A percentile compares a stretch with the other conserved stretches of the same genome.
These are phyloP conservation scores for Ectemnius cavifrons DNA, from an alignment of 2,888 invertebrate species.

Conservation along the genomic window DNA sequence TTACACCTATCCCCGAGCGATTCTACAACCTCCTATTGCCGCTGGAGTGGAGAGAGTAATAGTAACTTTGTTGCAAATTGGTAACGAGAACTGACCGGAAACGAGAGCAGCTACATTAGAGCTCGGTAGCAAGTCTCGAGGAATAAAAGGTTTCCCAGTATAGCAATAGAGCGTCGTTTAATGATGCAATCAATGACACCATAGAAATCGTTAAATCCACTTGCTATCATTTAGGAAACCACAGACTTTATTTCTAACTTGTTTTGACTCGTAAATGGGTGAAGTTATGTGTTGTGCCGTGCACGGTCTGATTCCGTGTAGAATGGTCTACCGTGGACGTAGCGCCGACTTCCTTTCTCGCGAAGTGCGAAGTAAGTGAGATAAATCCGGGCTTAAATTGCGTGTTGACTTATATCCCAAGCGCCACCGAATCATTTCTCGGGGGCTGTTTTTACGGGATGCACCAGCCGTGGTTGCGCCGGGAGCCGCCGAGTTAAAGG, in stretches of 20 bases:
- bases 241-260: too few relatives aligned
- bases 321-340: too few relatives aligned
- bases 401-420: conserved; percentile 4
- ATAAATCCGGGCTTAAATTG: conserved; percentile 1
- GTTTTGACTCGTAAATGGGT: too few relatives aligned
- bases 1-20: too few relatives aligned
- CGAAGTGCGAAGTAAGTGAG: neutral
- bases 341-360: neutral
- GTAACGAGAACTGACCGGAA: conserved; percentile 47
- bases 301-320: too few relatives aligned
- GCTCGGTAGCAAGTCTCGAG: conserved; percentile 54
- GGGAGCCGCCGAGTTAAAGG: neutral
- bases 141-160: conserved; percentile 59
- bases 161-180: conserved; percentile 63
- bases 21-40: too few relatives aligned
- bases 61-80: too few relatives aligned
- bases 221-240: neutral
- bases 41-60: too few relatives aligned
- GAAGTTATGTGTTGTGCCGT: too few relatives aligned
- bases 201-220: conserved; percentile 68
- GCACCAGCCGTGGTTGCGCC: conserved; percentile 3
- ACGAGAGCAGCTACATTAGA: conserved; percentile 59
- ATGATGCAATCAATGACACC: conserved; percentile 67
- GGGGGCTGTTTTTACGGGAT: neutral
- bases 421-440: neutral